phyloP scores from a whole-genome alignment of 2,888 invertebrate species.

The Zeuzera pyrina region DNA sequence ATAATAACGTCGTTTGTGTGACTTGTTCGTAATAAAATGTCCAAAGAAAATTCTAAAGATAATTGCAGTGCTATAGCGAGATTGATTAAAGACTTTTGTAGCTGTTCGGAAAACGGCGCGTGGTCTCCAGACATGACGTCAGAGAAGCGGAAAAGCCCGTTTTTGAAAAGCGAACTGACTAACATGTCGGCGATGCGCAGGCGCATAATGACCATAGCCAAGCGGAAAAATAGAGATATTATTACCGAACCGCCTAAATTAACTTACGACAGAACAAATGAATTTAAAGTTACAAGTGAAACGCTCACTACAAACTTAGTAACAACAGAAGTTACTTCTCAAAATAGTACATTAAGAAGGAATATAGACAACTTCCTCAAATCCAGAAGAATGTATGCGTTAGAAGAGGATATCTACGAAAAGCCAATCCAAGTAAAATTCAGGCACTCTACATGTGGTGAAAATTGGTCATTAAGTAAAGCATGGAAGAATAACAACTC shows the following conservation, averaged over 20 bases:
- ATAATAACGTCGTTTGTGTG: too few species aligned
- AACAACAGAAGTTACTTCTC: constrained; percentile 52
- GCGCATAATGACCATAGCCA: constrained; percentile 56
- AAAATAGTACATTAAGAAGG: constrained; percentile 48
- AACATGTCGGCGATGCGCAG: constrained; percentile 64
- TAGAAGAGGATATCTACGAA: constrained; percentile 61
- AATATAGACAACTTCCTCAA: constrained; percentile 58
- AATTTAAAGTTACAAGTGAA: constrained; percentile 42
- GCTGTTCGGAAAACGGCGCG: constrained; percentile 64
- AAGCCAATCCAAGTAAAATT: constrained; percentile 45
- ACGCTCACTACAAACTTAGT: constrained; percentile 52
- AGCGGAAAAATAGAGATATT: constrained; percentile 41
- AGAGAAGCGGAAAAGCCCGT: constrained; percentile 48
- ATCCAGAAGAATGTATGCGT: constrained; percentile 49
- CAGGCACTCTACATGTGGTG: constrained; percentile 52
- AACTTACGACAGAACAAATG: constrained; percentile 25
- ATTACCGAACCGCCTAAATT: constrained; percentile 42
- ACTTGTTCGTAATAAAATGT: constrained; percentile 32
- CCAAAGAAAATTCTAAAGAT: constrained; percentile 44
- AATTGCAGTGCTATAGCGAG: constrained; percentile 61
- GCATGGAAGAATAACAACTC: constrained; percentile 55
- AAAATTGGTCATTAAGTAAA: constrained; percentile 69
- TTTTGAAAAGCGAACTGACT: constrained; percentile 58
- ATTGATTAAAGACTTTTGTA: constrained; percentile 63
- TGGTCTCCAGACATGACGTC: constrained; percentile 68